Conservation (phyloP, 2,888 invertebrate species). For the Aphodius sticticus region DNA sequence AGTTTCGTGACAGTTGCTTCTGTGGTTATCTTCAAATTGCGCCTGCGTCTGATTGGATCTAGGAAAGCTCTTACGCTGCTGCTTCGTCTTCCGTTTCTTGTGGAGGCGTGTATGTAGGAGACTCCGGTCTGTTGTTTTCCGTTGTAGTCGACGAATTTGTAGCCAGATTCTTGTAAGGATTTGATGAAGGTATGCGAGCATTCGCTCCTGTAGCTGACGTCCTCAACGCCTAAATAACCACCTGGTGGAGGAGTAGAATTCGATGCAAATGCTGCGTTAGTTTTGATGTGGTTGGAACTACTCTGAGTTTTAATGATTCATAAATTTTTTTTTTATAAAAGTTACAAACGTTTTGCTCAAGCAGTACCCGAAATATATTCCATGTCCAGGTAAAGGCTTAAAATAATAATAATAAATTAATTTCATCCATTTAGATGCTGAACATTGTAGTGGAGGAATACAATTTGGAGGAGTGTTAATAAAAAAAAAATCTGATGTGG, state of each 20-base stretch:
- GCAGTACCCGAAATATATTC: too few relatives aligned
- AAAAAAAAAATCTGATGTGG: too few relatives aligned
- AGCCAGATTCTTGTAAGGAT: constrained; percentile 71
- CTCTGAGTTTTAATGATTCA: too few relatives aligned
- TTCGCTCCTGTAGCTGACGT: constrained; percentile 58
- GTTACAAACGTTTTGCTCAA: too few relatives aligned
- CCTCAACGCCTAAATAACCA: constrained; percentile 57
- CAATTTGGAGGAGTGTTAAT: too few relatives aligned
- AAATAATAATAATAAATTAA: too few relatives aligned
- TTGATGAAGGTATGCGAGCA: constrained; percentile 65
- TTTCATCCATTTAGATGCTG: too few relatives aligned
- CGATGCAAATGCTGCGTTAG: too few relatives aligned
- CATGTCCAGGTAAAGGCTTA: too few relatives aligned
- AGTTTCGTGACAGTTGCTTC: constrained; percentile 69
- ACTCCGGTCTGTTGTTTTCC: constrained; percentile 69
- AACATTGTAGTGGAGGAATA: too few relatives aligned
- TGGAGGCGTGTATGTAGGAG: constrained; percentile 68
- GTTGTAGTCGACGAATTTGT: constrained; percentile 75
- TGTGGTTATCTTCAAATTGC: constrained; percentile 74
- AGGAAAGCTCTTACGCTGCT: constrained; percentile 73
- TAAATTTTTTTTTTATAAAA: too few relatives aligned
- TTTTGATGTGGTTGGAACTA: too few relatives aligned
- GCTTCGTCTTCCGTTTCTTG: constrained; percentile 67
- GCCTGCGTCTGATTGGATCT: constrained; percentile 65
- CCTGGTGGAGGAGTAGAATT: constrained; percentile 48